Evolutionary conservation across 2,113 vertebrate genomes (phyloP), one percentile per base, ranked within the genome.

Genomic region (Pyxicephalus adspersus): DNA sequence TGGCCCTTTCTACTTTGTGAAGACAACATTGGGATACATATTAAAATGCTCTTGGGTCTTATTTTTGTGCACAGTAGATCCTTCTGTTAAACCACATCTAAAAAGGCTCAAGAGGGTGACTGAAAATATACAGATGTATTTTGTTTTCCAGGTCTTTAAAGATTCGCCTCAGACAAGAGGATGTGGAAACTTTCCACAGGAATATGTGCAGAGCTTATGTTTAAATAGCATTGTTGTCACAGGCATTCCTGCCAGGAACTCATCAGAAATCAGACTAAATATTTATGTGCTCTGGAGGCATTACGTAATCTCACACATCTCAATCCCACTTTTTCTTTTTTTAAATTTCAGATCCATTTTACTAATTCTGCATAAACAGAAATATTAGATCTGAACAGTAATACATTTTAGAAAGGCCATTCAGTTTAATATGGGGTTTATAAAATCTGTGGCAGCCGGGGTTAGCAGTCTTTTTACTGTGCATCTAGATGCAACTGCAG

Each of bases 241-340:
- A 81, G 51, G 64, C 70, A 38, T 34, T 54, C 80, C 57, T 51
- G 28, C 70, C 68, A 75, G 70, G 72, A 71, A 66, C 71, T 81
- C 71, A 81, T 81, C 80, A 75, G 60, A 51, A 81, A 57, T 81
- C 71, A 81, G 80, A 81, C 80, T 81, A 81, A 81, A 81, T 81
- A 81, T 81, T 81, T 81, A 81, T 26, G 50, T 45, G 71, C 54
- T 31, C 80, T 26, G 61, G 57, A 72, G 80, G 80, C 68, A 75
- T 81, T 75, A 81, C 55, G 80, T 81, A 74, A 81, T 11, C 25
- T 64, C 70, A 75, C 52, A 64, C 61, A 58, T 81, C 64, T 38
- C 52, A 31, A 61, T 20, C 51, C 68, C 19, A n/a, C 71, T 45
- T 18, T 64, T 51, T n/a, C 54, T 45, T 45, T n/a, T n/a, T 45